phyloP scores from a whole-genome alignment of 1,140 invertebrate species.

The Battus philenor region DNA sequence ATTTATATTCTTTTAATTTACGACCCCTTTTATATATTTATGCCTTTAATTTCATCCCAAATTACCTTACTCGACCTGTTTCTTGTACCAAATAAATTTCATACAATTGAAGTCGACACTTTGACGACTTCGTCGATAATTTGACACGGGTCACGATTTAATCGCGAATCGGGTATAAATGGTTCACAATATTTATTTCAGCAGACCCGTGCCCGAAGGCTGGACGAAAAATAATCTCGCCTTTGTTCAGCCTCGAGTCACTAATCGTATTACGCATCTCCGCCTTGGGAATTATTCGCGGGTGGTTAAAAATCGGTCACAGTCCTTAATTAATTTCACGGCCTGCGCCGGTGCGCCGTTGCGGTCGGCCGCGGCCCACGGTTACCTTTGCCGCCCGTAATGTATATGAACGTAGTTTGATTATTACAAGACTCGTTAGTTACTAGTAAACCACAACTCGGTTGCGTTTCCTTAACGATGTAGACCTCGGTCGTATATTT shows the following conservation, averaged over 20 bases:
- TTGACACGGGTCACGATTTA: background rate
- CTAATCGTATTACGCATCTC: constrained; percentile 15
- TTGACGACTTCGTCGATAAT: background rate
- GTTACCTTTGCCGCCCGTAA: background rate
- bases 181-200: constrained; percentile 5
- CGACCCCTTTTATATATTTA: no score
- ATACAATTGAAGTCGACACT: no score
- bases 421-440: background rate
- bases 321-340: constrained; percentile 11
- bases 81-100: no score
- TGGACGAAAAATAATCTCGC: constrained; percentile 7
- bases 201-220: background rate
- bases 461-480: no score
- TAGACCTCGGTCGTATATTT: no score
- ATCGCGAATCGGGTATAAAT: background rate
- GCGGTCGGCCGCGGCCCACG: constrained; percentile 2
- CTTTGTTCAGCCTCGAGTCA: constrained; percentile 8
- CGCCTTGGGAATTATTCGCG: constrained; percentile 14
- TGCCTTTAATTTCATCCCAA: no score
- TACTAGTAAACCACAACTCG: no score
- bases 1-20: no score
- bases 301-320: constrained; percentile 16
- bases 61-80: no score
- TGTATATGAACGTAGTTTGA: background rate
- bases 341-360: background rate